These are phyloP conservation scores for Cephalopachus bancanus DNA, from an alignment of 2,797 vertebrate genomes.

Conservation along the genomic window DNA sequence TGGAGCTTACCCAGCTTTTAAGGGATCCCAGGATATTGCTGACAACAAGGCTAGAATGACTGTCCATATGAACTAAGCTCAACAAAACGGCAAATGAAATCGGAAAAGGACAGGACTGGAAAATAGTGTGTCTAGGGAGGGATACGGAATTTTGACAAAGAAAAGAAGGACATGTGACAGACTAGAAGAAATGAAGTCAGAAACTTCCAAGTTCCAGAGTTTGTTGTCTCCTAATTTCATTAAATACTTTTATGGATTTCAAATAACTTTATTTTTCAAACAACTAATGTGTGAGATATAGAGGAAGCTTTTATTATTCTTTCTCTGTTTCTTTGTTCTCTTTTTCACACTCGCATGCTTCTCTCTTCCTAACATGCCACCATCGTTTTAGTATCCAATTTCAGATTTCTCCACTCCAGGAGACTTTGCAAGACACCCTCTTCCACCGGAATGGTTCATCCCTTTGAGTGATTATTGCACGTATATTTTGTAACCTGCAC, in stretches of 20 bases:
- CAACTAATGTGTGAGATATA: neutral
- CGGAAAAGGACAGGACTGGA: neutral
- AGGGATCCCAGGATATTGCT: neutral
- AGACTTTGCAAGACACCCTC: neutral
- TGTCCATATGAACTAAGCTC: neutral
- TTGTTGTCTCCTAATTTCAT: neutral
- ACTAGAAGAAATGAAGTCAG: neutral
- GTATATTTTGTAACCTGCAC: neutral
- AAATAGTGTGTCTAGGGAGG: neutral
- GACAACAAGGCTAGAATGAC: neutral
- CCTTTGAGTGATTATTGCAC: neutral
- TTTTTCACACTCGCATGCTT: neutral
- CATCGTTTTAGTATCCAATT: neutral
- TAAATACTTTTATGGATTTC: neutral
- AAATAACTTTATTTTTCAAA: constrained; percentile 51
- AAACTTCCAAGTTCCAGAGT: neutral
- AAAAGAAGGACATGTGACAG: neutral
- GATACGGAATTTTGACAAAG: neutral
- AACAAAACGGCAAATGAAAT: constrained; percentile 12
- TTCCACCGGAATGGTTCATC: neutral
- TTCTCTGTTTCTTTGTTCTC: neutral
- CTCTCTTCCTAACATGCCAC: neutral
- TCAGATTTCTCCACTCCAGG: neutral
- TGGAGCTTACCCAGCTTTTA: neutral
- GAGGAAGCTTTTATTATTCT: neutral